Evolutionary conservation across 1,140 invertebrate species (phyloP), one percentile per base, ranked within the genome.

Genomic region (Lordiphosa stackelbergi): DNA sequence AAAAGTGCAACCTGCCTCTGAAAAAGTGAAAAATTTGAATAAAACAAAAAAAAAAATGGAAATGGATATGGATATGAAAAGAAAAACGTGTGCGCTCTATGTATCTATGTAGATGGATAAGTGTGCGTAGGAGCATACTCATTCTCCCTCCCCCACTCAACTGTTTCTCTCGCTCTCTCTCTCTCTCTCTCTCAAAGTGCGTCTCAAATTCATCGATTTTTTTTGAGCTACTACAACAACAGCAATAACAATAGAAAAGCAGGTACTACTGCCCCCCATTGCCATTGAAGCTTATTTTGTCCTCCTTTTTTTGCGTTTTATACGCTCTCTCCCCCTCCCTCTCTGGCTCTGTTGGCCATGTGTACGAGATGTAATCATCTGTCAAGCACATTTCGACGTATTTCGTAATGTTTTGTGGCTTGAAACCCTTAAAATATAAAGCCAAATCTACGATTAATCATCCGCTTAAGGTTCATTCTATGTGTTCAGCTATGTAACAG

Each of bases 181-280:
- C 52, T n/a, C 9, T 24, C 22, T 19, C 46, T 28, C 24, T 61
- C 52, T 42, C 47, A 52, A 34, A 52, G 57, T 51, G 35, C 45
- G 68, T 62, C 63, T 71, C 64, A 28, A 38, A 52, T 12, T 38
- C 49, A 54, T 54, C 53, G 53, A 54, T 54, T 54, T 54, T 54
- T 28, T 37, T 19, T 36, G 47, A 16, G 34, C 34, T 37, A 31
- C 2, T 11, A 42, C 12, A 42, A 19, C 51, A 53, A 40, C 16
- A 28, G 51, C 49, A 53, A 53, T 22, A 46, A 12, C 43, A 31
- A 46, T 13, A 13, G 37, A 49, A 36, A 37, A 11, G 47, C 36
- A 47, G 60, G 52, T 69, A 69, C 74, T 73, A 78, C 74, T 78
- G 74, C 60, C 73, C 74, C 73, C 61, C 61, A 63, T 79, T 79